A percentile compares a stretch with the other conserved stretches of the same genome.
Evolutionary conservation across 2,888 invertebrate species (phyloP).

Genomic region (Eulithis prunata): DNA sequence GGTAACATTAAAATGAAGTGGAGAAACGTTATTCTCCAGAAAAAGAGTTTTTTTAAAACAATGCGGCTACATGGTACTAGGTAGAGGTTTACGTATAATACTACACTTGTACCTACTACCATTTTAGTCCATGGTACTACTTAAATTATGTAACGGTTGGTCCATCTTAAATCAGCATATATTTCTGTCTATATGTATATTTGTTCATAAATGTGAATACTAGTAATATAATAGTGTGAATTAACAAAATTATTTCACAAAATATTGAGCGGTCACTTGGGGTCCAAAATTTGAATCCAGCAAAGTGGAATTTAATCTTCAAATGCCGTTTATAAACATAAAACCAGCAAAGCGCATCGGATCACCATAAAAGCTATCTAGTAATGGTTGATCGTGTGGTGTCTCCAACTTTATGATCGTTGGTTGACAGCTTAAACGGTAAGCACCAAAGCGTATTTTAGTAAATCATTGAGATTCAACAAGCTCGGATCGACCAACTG

Average conservation of each 20-base stretch:
- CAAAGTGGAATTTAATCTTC: conserved; percentile 18
- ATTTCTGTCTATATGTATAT: no score
- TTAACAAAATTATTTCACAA: not conserved
- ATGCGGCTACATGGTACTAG: no score
- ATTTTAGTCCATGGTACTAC: no score
- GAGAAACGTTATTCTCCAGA: no score
- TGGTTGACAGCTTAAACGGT: conserved; percentile 19
- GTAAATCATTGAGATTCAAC: not conserved
- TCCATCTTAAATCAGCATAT: no score
- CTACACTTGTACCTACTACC: no score
- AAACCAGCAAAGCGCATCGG: conserved; percentile 17
- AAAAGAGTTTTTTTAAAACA: no score
- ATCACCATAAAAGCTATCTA: conserved; percentile 26
- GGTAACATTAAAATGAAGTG: no score
- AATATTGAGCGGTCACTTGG: conserved; percentile 10
- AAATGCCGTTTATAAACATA: conserved; percentile 18
- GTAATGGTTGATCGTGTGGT: conserved; percentile 14
- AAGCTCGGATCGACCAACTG: not conserved
- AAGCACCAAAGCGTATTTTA: not conserved
- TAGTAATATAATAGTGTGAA: no score
- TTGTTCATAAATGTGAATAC: no score
- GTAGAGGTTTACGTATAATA: no score
- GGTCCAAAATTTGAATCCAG: conserved; percentile 7
- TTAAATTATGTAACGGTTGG: no score
- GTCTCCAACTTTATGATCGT: conserved; percentile 15